Percentiles rank a stretch among this genome's conserved stretches.
Conservation (phyloP, 2,113 vertebrate species). For the Motacilla alba region DNA sequence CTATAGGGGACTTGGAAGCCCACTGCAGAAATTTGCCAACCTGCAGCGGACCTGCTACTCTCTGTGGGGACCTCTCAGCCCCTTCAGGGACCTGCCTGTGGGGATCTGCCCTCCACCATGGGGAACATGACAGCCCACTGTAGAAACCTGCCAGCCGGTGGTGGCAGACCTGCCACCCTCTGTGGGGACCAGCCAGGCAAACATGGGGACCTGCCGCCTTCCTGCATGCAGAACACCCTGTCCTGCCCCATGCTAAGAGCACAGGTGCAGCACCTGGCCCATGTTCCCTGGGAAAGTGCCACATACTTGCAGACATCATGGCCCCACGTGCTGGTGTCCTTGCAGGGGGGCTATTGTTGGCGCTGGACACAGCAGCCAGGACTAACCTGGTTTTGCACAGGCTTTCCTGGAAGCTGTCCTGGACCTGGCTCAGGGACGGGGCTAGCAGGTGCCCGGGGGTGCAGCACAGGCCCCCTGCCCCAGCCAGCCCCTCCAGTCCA, state of each 20-base stretch:
- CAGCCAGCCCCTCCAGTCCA: neutral
- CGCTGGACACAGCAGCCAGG: neutral
- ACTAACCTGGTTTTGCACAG: neutral
- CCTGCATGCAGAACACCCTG: neutral
- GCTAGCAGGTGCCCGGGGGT: accelerated
- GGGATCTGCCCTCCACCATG: neutral
- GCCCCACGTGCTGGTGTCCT: accelerated
- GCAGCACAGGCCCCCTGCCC: neutral
- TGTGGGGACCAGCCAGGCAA: neutral
- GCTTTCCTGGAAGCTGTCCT: neutral
- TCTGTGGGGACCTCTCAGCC: neutral
- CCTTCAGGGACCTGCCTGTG: neutral
- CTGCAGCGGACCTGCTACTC: neutral
- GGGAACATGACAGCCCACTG: neutral
- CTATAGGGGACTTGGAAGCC: neutral
- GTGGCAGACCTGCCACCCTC: neutral
- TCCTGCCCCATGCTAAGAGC: neutral
- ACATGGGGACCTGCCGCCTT: neutral
- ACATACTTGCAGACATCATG: accelerated
- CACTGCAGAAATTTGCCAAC: neutral
- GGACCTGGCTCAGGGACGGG: neutral
- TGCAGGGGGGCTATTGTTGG: neutral
- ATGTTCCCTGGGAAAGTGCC: neutral
- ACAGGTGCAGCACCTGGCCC: neutral
- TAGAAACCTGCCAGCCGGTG: neutral